These are phyloP conservation scores for Steinernema khuongi DNA, from an alignment of 1,140 invertebrate species.

Conservation along the genomic window DNA sequence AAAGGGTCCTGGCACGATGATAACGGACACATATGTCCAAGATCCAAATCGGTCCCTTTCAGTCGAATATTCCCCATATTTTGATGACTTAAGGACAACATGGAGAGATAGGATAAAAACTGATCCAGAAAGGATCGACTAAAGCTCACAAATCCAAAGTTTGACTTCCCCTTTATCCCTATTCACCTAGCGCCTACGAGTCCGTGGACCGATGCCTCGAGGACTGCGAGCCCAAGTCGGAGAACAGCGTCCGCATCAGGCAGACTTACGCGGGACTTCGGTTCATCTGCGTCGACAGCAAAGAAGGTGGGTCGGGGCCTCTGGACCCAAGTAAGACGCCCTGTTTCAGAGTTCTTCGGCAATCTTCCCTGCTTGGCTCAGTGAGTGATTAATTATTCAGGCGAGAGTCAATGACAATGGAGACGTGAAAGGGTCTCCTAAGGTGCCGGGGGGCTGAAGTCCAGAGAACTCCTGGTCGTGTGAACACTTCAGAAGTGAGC, in stretches of 20 bases:
- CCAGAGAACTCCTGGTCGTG: too few species aligned
- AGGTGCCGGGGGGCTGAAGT: too few species aligned
- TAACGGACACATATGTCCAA: too few species aligned
- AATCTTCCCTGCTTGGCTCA: conserved; percentile 35
- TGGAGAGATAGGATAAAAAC: too few species aligned
- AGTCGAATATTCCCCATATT: too few species aligned
- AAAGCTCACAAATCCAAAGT: background rate
- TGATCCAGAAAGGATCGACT: too few species aligned
- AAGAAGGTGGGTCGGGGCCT: conserved; percentile 22
- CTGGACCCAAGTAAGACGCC: conserved; percentile 15
- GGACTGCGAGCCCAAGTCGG: conserved; percentile 20
- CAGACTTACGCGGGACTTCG: conserved; percentile 40
- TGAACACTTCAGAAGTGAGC: too few species aligned
- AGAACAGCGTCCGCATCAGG: conserved; percentile 35
- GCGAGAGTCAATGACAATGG: too few species aligned
- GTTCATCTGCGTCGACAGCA: conserved; percentile 40
- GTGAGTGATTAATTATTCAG: conserved; percentile 23
- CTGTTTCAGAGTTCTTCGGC: conserved; percentile 39
- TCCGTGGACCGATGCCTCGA: conserved; percentile 11
- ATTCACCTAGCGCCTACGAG: conserved; percentile 1
- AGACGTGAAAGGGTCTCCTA: too few species aligned
- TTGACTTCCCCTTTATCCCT: background rate
- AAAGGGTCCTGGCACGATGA: too few species aligned
- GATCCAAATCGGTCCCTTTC: too few species aligned
- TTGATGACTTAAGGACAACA: too few species aligned